A percentile compares a stretch with the other conserved stretches of the same genome.
Conservation (phyloP, 2,113 vertebrate species). For the Suncus etruscus region DNA sequence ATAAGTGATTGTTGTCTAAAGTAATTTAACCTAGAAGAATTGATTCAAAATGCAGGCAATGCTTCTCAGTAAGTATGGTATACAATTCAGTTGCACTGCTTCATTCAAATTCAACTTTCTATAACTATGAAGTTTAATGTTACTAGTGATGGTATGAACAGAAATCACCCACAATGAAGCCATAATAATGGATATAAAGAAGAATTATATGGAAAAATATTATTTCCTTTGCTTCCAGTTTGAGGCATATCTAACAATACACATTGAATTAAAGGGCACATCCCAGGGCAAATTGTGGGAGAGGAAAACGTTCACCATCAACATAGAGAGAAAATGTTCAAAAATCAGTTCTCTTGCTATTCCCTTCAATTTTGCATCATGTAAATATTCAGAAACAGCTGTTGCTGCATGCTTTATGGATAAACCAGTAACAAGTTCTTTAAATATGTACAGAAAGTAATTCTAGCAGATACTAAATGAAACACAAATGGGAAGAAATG, state of each 20-base stretch:
- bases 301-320: background rate
- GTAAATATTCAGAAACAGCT: conserved; percentile 17
- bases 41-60: background rate
- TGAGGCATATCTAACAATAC: background rate
- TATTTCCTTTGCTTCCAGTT: conserved; percentile 31
- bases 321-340: conserved; percentile 21
- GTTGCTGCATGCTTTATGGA: conserved; percentile 34
- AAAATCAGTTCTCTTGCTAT: conserved; percentile 45
- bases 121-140: conserved; percentile 46
- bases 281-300: background rate
- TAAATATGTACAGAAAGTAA: conserved; percentile 50
- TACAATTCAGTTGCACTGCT: background rate
- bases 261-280: background rate
- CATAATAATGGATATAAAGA: conserved; percentile 5
- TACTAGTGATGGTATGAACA: conserved; percentile 1
- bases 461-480: conserved; percentile 52
- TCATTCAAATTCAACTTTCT: conserved; percentile 29
- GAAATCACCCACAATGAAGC: conserved; percentile 22
- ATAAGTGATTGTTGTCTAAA: conserved; percentile 17
- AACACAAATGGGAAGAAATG: conserved; percentile 66
- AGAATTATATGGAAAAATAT: background rate
- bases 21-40: conserved; percentile 3
- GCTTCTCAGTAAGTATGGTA: background rate
- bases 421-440: conserved; percentile 50
- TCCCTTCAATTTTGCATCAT: conserved; percentile 51